Evolutionary conservation across 2,113 vertebrate species (phyloP).

Genomic region (Rhea americana): DNA sequence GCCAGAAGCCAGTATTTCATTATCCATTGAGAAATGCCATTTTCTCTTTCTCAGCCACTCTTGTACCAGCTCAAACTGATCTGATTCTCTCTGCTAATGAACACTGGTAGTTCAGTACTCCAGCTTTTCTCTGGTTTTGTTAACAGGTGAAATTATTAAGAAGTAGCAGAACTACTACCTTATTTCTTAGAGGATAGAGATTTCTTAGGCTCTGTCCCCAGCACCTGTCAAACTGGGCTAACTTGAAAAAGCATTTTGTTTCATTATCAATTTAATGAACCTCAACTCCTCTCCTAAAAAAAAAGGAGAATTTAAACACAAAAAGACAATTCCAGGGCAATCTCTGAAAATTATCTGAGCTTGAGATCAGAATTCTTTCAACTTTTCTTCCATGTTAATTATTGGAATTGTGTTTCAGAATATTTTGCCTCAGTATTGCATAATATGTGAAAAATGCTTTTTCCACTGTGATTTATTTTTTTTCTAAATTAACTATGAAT

Average conservation of each 20-base stretch:
- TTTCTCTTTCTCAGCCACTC: not conserved
- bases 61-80: not conserved
- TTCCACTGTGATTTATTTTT: not conserved
- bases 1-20: not conserved
- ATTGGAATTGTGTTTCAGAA: not conserved
- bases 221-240: not conserved
- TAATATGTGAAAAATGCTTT: not conserved
- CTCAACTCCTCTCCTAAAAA: not conserved
- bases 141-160: not conserved
- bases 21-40: not conserved
- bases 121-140: not conserved
- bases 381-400: not conserved
- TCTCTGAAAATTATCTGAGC: not conserved
- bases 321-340: not conserved
- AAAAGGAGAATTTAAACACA: not conserved
- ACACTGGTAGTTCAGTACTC: not conserved
- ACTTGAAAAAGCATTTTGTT: not conserved
- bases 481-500: not conserved
- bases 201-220: not conserved
- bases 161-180: not conserved
- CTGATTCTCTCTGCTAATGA: not conserved
- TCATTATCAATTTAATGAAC: not conserved
- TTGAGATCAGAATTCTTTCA: not conserved
- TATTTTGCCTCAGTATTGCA: not conserved
- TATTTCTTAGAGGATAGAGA: not conserved